phyloP scores from a whole-genome alignment of 2,888 invertebrate species.

The Andrena camellia region DNA sequence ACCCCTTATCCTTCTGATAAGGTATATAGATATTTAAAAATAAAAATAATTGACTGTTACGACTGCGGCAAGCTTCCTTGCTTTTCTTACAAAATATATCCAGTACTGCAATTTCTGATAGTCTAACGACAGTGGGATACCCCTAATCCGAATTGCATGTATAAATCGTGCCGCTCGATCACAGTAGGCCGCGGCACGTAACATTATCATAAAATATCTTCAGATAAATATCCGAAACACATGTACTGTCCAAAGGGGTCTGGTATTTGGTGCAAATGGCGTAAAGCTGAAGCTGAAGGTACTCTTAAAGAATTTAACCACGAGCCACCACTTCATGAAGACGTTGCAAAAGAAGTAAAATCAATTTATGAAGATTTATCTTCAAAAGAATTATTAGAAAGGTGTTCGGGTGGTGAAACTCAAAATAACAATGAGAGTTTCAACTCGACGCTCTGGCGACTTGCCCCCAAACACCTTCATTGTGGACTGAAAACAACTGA shows the following conservation, averaged over 20 bases:
- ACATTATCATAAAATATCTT: neutral
- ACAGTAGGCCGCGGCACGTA: too few relatives aligned
- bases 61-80: too few relatives aligned
- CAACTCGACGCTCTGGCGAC: neutral
- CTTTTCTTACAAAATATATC: too few relatives aligned
- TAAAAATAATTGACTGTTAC: too few relatives aligned
- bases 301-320: neutral
- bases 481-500: neutral
- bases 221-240: neutral
- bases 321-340: neutral
- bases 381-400: neutral
- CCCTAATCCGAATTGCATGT: too few relatives aligned
- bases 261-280: neutral
- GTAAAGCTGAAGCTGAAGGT: neutral
- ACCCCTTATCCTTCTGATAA: too few relatives aligned
- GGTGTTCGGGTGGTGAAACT: slow-evolving; percentile 2
- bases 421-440: slow-evolving; percentile 4
- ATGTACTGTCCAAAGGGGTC: neutral
- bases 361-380: neutral
- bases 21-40: too few relatives aligned
- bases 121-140: too few relatives aligned
- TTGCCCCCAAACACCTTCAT: slow-evolving; percentile 2
- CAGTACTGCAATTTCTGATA: too few relatives aligned
- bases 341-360: neutral
- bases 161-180: too few relatives aligned